Percentiles rank a stretch among this genome's conserved stretches.
phyloP scores from a whole-genome alignment of 2,113 vertebrate species.

The Sander vitreus region DNA sequence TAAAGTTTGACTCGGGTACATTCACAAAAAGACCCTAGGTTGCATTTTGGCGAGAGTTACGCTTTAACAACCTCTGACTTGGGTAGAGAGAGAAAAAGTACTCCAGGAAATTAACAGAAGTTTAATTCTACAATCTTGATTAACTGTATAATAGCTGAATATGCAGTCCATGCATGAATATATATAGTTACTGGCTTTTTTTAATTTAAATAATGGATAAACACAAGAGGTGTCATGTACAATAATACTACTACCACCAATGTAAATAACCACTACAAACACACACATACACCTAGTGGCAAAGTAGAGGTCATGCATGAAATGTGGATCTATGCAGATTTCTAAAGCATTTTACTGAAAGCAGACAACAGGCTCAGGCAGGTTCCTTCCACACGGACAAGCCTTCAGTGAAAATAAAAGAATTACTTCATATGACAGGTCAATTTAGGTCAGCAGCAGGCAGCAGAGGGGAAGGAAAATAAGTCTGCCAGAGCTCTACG shows the following conservation, averaged over 20 bases:
- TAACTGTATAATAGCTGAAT: background rate
- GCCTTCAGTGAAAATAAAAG: constrained; percentile 29
- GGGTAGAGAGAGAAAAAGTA: background rate
- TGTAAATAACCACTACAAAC: background rate
- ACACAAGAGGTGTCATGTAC: background rate
- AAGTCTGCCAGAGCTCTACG: background rate
- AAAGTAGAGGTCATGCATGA: constrained; percentile 34
- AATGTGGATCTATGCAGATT: background rate
- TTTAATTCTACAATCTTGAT: background rate
- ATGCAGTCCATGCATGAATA: background rate
- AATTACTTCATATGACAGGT: constrained; percentile 36
- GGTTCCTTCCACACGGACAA: constrained; percentile 47
- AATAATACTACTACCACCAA: background rate
- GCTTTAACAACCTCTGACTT: background rate
- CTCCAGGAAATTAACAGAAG: background rate
- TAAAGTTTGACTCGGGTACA: too few relatives aligned
- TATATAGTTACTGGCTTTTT: too few relatives aligned
- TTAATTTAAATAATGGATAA: background rate
- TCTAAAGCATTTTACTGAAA: constrained; percentile 3
- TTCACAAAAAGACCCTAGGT: too few relatives aligned
- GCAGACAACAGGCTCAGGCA: constrained; percentile 61
- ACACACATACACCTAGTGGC: background rate
- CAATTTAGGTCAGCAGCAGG: constrained; percentile 42
- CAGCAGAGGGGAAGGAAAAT: background rate
- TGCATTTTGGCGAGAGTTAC: too few relatives aligned